Evolutionary conservation across 2,888 invertebrate species (phyloP), one percentile per base, ranked within the genome.

Genomic region (Andrena minutula): DNA sequence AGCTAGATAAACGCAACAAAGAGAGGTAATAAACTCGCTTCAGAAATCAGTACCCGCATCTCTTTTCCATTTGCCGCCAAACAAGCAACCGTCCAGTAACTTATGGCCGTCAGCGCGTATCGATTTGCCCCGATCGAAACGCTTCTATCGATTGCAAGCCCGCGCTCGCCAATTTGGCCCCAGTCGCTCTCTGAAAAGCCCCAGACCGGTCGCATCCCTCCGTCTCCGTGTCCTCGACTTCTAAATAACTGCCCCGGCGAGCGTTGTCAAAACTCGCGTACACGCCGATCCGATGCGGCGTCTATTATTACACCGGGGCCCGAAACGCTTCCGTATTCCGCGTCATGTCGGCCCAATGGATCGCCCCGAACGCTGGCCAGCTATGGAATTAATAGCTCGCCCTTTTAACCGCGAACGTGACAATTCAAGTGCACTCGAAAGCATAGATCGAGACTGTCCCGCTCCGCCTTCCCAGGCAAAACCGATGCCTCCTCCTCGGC

Each of bases 391-490:
- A 63, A 75, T 70, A 70, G 75, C 41, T 47, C 32, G 65, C 58
- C 66, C 49, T 72, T 66, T 80, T 64, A 58, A 73, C n/a, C 64
- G 28, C 51, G 68, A 69, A 79, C 84, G 83, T 84, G 82, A 81
- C 79, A 86, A 80, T 87, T 85, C 77, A 80, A 86, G 86, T 86
- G 83, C 85, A 87, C 79, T 81, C 58, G 80, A 84, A 87, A 88
- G 84, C 84, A 89, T 85, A 85, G 79, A 85, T 86, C 82, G 73
- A 10, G n/a, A n/a, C n/a, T 23, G 23, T 28, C 58, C 58, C 82
- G 75, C 82, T 79, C 30, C 60, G 83, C 85, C 84, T 87, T 82
- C 79, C 82, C 76, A 86, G 81, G 88, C 76, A 79, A 79, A 87
- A 86, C 83, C 88, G 89, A 88, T 84, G 88, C 89, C 86, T 87